Base-by-base conservation (phyloP, 2,888 invertebrate species). In the Drosophila buzzatii region DNA sequence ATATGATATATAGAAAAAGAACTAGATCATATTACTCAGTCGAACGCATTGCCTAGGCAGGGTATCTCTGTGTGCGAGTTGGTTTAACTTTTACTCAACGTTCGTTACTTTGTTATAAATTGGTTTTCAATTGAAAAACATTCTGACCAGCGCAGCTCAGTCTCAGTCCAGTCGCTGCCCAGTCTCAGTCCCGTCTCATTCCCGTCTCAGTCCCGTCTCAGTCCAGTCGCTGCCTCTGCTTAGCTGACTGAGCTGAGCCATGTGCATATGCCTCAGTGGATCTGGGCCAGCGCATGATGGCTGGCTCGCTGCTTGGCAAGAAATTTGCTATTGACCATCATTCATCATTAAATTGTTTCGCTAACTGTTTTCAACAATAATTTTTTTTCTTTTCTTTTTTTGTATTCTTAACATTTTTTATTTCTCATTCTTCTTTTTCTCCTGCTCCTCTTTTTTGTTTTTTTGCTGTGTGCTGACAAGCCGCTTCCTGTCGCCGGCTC, bases 311-410 rank as follows among this genome's bases (percentile, higher is more conserved):
- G 41, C 64, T 52, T 63, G 62, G 52, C 61, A 61, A 56, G 57
- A 75, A 73, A 75, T 85, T 82, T 69, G 56, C 72, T 57, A 86
- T 84, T 81, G 81, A 81, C 85, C 88, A 88, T 88, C 90, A 88
- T 89, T 88, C 88, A 88, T 88, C 90, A 88, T 90, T 88, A 89
- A 84, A 82, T 88, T 85, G 87, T 85, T 89, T 85, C 89, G 77
- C 82, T 85, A 89, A 87, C 87, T 87, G 87, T 89, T 85, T 84
- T 89, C 82, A 84, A 72, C 79, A 74, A 81, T 77, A 74, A 78
- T 77, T 77, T 39, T 61, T 70, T 60, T 31, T 31, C 4, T 37
- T 14, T 80, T 77, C 73, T 65, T n/a, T 49, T 5, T 39, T 27
- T 27, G 27, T 27, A 27, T 27, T 23, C 45, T 44, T 16, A n/a